A percentile compares a stretch with the other conserved stretches of the same genome.
Conservation (phyloP, 2,113 vertebrate species). For the Rhineura floridana region DNA sequence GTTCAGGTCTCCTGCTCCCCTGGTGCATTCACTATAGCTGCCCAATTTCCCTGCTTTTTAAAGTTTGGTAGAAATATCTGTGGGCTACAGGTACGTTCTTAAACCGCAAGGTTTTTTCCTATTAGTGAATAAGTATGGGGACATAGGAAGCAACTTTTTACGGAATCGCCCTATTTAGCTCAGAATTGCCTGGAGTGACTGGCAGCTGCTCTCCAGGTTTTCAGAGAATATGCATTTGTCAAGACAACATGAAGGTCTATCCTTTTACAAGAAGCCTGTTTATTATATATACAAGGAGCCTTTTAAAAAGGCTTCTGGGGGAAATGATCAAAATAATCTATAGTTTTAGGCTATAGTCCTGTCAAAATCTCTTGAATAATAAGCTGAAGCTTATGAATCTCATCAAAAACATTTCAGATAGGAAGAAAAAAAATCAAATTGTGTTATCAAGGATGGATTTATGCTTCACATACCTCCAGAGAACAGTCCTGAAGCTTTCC, state of each 20-base stretch:
- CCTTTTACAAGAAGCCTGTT: not conserved
- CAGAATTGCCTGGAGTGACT: no score
- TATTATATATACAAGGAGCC: not conserved
- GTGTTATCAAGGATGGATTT: slow-evolving; percentile 25
- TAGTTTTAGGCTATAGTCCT: not conserved
- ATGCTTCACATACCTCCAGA: slow-evolving; percentile 78
- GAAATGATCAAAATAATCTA: not conserved
- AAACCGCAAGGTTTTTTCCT: no score
- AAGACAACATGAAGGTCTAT: no score
- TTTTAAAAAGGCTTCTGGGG: not conserved
- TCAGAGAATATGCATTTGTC: not conserved
- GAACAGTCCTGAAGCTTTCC: slow-evolving; percentile 82
- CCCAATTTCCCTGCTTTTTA: no score
- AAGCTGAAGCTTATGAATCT: not conserved
- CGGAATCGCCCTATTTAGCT: no score
- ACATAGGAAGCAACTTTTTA: no score
- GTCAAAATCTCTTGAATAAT: not conserved
- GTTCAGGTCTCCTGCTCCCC: no score
- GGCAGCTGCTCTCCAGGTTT: no score
- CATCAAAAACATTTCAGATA: slow-evolving; percentile 23
- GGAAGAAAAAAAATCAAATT: slow-evolving; percentile 3
- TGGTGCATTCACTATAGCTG: no score
- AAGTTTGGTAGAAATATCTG: no score
- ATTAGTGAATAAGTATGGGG: no score
- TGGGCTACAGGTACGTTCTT: no score